These are phyloP conservation scores for Galeopsomyia nigrocyanea DNA, from an alignment of 2,888 invertebrate genomes.

Conservation along the genomic window DNA sequence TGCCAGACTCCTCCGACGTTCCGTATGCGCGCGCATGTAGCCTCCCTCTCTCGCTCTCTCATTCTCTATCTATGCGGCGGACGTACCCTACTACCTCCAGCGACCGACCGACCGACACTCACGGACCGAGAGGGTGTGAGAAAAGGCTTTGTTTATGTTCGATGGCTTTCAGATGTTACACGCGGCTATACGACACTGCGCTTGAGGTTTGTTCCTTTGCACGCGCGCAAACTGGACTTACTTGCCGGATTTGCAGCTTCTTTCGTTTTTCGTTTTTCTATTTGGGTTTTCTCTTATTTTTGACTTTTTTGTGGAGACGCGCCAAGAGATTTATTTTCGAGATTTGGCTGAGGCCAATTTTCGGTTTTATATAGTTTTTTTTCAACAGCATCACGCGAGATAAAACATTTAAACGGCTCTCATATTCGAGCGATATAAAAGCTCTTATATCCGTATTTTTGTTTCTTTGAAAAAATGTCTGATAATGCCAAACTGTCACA, in stretches of 20 bases:
- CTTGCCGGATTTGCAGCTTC: neutral
- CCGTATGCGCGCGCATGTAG: slow-evolving; percentile 9
- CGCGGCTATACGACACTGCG: neutral
- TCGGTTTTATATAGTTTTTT: too few relatives aligned
- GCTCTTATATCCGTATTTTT: too few relatives aligned
- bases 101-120: neutral
- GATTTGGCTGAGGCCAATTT: too few relatives aligned
- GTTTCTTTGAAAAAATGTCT: too few relatives aligned
- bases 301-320: too few relatives aligned
- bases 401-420: too few relatives aligned
- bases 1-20: slow-evolving; percentile 7
- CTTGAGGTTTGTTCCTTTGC: neutral
- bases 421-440: too few relatives aligned
- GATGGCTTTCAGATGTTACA: slow-evolving; percentile 20
- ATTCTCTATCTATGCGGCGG: neutral
- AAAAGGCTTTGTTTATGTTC: slow-evolving; percentile 33
- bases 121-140: neutral
- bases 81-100: neutral
- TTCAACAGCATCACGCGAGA: too few relatives aligned
- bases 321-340: neutral
- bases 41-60: neutral
- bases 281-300: too few relatives aligned
- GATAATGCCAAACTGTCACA: too few relatives aligned
- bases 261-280: neutral
- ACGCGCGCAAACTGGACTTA: neutral